Percentiles rank a stretch among this genome's conserved stretches.
phyloP scores from a whole-genome alignment of 2,888 invertebrate species.

The Scrobipalpa atriplicella region DNA sequence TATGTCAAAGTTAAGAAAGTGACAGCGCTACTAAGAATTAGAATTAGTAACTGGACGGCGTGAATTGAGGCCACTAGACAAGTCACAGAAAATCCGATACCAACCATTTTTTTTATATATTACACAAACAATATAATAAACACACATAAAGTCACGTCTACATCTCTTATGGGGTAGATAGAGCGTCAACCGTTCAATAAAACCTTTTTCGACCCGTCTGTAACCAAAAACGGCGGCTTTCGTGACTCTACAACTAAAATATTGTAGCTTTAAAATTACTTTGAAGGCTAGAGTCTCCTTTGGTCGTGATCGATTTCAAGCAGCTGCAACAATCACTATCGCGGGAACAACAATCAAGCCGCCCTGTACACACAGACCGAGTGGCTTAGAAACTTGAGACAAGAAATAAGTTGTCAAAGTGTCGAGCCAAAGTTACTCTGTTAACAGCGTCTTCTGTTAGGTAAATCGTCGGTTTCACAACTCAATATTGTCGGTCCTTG shows the following conservation, averaged over 20 bases:
- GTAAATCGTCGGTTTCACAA: conserved; percentile 79
- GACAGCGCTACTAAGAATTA: too few species aligned
- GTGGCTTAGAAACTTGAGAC: conserved; percentile 72
- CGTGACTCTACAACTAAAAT: background rate
- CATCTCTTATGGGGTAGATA: too few species aligned
- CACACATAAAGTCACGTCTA: too few species aligned
- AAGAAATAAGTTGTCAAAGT: conserved; percentile 82
- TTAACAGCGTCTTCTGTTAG: conserved; percentile 74
- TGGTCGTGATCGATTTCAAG: conserved; percentile 26
- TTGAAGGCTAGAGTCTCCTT: background rate
- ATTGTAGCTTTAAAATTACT: background rate
- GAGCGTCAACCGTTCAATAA: too few species aligned
- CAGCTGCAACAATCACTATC: conserved; percentile 50
- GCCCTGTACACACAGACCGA: conserved; percentile 66
- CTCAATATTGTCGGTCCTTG: conserved; percentile 73
- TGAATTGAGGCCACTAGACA: too few species aligned
- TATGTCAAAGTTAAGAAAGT: too few species aligned
- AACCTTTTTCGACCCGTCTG: too few species aligned
- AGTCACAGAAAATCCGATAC: too few species aligned
- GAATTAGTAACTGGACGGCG: too few species aligned
- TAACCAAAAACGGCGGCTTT: too few species aligned
- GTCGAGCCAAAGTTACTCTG: conserved; percentile 76
- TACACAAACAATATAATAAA: too few species aligned
- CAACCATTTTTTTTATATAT: too few species aligned
- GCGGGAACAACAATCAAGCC: conserved; percentile 63